These are phyloP conservation scores for Oreochromis spilurus DNA, from an alignment of 2,113 vertebrate genomes.

Conservation along the genomic window DNA sequence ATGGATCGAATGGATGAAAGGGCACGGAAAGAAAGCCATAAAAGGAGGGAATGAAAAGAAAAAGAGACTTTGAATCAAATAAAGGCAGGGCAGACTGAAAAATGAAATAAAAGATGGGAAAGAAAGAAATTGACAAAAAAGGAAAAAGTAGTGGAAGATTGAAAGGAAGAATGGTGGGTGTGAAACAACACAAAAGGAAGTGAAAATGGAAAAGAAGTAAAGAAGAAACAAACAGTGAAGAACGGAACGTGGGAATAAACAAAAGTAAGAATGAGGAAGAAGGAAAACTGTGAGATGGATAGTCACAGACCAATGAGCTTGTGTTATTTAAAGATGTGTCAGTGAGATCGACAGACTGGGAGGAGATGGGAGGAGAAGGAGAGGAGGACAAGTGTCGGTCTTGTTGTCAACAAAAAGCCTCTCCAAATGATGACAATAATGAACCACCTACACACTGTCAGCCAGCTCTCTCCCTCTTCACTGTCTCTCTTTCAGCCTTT, in stretches of 20 bases:
- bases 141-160: rapidly evolving
- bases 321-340: slow-evolving; percentile 62
- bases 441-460: slow-evolving; percentile 67
- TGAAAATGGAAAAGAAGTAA: neutral
- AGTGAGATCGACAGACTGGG: slow-evolving; percentile 43
- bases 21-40: neutral
- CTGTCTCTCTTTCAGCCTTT: slow-evolving; percentile 35
- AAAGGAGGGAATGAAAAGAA: neutral
- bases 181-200: neutral
- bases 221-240: neutral
- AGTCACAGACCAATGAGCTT: neutral
- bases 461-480: slow-evolving; percentile 22
- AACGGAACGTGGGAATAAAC: neutral
- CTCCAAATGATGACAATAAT: slow-evolving; percentile 58
- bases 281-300: neutral
- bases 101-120: neutral
- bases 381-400: slow-evolving; percentile 52
- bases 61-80: neutral
- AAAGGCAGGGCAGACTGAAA: neutral
- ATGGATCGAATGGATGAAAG: neutral
- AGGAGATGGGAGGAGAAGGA: slow-evolving; percentile 38
- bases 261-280: neutral
- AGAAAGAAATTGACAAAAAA: neutral
- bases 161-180: neutral
- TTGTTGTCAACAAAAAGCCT: slow-evolving; percentile 65